Evolutionary conservation across 2,888 invertebrate genomes (phyloP), one percentile per base, ranked within the genome.

Genomic region (Eupithecia inturbata): DNA sequence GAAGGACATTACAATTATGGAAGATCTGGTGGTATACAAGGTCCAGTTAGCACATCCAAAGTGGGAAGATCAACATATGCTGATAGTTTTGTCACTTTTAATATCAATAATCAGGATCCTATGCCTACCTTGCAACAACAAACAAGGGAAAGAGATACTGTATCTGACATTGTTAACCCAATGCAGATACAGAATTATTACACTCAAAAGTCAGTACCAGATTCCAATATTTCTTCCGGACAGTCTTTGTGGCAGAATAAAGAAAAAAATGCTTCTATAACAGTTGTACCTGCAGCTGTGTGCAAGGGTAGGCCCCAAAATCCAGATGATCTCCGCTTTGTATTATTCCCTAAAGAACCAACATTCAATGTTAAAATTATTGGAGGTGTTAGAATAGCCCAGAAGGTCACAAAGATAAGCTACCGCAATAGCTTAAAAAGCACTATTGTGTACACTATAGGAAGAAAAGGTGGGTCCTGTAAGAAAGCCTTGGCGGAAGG

Each of bases 21-120:
- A 57, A 22, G 5, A 57, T 14, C 57, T 10, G 31, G 64, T 19
- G 68, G 39, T 9, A 68, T 68, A 57, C 74, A 64, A 19, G 45
- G 26, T 3, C 68, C 53, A 26, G 33, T 64, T 26, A 63, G 63
- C 19, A 39, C 53, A 68, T 39, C 41, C n/a, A 64, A 71, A 53
- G 62, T 63, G 19, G 33, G 64, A 57, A 49, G 39, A 26, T 39
- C 63, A 28, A n/a, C 39, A 12, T 33, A 64, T 62, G 14, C 53
- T n/a, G 39, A 67, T 26, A 53, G n/a, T 7, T 62, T 36, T 41
- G 22, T 28, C 2, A n/a, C 63, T 22, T 26, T 26, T 57, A 57
- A 57, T 57, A 22, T 22, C 22, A 53, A 22, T 53, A 53, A 53
- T 53, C 12, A 26, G 22, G 53, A 26, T 57, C 57, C 57, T 57